A percentile compares a stretch with the other conserved stretches of the same genome.
Evolutionary conservation across 2,113 vertebrate genomes (phyloP).

Genomic region (Camelus bactrianus): DNA sequence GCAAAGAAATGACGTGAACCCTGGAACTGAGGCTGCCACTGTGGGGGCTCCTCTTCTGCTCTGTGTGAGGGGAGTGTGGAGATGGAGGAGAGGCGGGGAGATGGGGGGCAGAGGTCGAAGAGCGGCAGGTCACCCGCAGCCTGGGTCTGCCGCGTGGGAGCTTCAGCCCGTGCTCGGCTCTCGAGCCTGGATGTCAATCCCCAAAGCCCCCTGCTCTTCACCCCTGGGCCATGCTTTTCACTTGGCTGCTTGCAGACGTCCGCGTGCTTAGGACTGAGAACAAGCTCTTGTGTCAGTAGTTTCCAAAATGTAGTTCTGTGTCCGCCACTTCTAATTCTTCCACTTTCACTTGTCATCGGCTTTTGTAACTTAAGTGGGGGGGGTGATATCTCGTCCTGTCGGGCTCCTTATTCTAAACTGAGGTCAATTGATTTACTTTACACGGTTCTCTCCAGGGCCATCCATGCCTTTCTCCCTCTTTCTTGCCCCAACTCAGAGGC

Average conservation of each 20-base stretch:
- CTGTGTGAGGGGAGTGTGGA: neutral
- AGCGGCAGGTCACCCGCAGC: rapidly evolving
- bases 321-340: neutral
- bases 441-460: rapidly evolving
- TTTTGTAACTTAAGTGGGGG: neutral
- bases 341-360: neutral
- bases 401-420: neutral
- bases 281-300: neutral
- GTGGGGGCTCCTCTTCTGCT: too few species aligned
- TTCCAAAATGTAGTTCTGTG: rapidly evolving
- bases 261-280: neutral
- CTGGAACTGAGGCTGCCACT: rapidly evolving
- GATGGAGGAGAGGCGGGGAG: neutral
- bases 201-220: rapidly evolving
- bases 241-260: too few species aligned
- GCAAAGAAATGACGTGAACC: too few species aligned
- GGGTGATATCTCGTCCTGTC: too few species aligned
- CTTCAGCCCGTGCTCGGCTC: too few species aligned
- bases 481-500: neutral
- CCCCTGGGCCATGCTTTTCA: rapidly evolving
- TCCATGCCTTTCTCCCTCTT: neutral
- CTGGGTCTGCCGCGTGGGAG: rapidly evolving
- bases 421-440: rapidly evolving
- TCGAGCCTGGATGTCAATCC: neutral
- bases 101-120: neutral